Evolutionary conservation across 2,113 vertebrate species (phyloP).

Genomic region (Sigmodon hispidus): DNA sequence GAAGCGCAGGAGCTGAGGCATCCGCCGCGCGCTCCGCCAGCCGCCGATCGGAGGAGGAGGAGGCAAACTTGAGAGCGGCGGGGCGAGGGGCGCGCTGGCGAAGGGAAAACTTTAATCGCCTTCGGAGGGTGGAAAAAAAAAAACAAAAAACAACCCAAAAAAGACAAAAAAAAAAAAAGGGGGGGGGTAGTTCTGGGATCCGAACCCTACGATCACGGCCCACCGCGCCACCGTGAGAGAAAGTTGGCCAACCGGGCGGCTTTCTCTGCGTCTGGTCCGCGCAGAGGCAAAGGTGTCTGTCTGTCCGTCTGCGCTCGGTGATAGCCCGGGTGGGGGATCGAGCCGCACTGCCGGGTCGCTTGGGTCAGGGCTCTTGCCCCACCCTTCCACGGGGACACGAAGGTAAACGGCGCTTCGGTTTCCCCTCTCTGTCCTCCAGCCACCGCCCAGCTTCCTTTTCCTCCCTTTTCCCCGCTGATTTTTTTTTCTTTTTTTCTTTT

Average conservation of each 20-base stretch:
- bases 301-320: constrained; percentile 45
- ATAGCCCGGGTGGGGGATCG: background rate
- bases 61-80: constrained; percentile 62
- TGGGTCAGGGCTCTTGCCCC: constrained; percentile 39
- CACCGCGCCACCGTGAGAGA: constrained; percentile 77
- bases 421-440: constrained; percentile 49
- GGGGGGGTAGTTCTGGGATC: background rate
- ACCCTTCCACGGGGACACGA: constrained; percentile 65
- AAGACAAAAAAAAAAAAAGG: background rate
- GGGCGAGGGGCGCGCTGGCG: constrained; percentile 23
- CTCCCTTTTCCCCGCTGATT: constrained; percentile 60
- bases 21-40: constrained; percentile 73
- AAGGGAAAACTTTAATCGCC: constrained; percentile 77
- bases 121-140: background rate
- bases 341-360: constrained; percentile 18
- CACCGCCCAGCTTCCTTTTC: constrained; percentile 71
- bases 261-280: constrained; percentile 14
- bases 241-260: constrained; percentile 69
- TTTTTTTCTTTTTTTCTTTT: constrained; percentile 50
- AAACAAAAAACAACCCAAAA: background rate
- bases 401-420: constrained; percentile 73
- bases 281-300: constrained; percentile 39
- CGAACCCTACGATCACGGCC: constrained; percentile 42
- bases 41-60: background rate
- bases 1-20: constrained; percentile 70